Conservation (phyloP, 2,888 invertebrate species). For the Drosophila lutescens region DNA sequence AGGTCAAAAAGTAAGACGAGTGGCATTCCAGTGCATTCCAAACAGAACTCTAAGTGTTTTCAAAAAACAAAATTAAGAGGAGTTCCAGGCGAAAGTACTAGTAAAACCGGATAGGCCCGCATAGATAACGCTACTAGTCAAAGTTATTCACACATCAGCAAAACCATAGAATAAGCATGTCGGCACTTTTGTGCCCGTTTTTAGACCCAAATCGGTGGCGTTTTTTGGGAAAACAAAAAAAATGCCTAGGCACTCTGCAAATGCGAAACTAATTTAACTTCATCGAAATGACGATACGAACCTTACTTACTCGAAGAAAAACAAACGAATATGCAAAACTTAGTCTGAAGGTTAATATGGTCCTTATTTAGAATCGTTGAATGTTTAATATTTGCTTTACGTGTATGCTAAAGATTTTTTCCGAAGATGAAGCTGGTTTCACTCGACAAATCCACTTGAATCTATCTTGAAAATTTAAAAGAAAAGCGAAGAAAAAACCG, state of each 20-base stretch:
- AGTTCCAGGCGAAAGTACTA: conserved; percentile 13
- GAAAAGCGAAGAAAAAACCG: conserved; percentile 42
- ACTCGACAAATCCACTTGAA: conserved; percentile 42
- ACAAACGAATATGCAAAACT: conserved; percentile 45
- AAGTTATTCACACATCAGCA: conserved; percentile 21
- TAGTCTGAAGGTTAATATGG: conserved; percentile 64
- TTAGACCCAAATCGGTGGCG: neutral
- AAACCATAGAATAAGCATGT: conserved; percentile 48
- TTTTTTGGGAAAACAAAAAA: conserved; percentile 2
- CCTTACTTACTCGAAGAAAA: conserved; percentile 19
- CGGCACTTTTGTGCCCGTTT: conserved; percentile 39
- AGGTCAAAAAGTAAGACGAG: conserved; percentile 14
- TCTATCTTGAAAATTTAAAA: conserved; percentile 10
- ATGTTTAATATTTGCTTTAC: conserved; percentile 12
- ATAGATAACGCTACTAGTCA: conserved; percentile 30
- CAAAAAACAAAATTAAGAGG: conserved; percentile 8
- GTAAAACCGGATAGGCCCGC: neutral
- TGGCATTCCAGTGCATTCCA: conserved; percentile 65
- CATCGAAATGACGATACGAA: conserved; percentile 45
- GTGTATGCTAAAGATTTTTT: conserved; percentile 10
- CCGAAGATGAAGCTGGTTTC: conserved; percentile 62
- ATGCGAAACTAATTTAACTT: conserved; percentile 60
- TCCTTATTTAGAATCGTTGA: conserved; percentile 18
- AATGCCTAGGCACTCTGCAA: conserved; percentile 32
- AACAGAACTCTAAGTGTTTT: conserved; percentile 16